Conservation (phyloP, 2,888 invertebrate genomes). For the Andricus curvator region DNA sequence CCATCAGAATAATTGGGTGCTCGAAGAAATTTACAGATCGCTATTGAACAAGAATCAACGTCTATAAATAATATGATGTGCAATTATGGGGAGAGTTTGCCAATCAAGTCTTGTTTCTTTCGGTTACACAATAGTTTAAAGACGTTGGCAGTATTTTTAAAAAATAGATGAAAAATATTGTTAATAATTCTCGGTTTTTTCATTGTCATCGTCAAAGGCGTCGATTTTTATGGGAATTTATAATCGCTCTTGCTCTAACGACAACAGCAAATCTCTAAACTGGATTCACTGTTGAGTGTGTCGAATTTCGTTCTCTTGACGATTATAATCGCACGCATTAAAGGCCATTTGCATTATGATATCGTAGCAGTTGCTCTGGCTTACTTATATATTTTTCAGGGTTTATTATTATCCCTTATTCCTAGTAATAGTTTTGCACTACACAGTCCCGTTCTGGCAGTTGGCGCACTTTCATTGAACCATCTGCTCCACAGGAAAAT, state of each 20-base stretch:
- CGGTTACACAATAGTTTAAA: slow-evolving; percentile 19
- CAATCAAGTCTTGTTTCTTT: slow-evolving; percentile 32
- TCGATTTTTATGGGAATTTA: slow-evolving; percentile 3
- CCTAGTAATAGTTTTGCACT: slow-evolving; percentile 81
- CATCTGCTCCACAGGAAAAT: slow-evolving; percentile 99
- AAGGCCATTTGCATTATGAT: slow-evolving; percentile 47
- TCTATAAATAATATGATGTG: not conserved
- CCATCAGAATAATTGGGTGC: not conserved
- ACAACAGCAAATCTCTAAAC: slow-evolving; percentile 1
- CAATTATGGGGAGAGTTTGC: not conserved
- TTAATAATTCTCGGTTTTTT: slow-evolving; percentile 37
- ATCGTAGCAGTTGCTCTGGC: slow-evolving; percentile 52
- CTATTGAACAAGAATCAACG: slow-evolving; percentile 1
- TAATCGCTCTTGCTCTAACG: slow-evolving; percentile 19
- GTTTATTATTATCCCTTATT: slow-evolving; percentile 54
- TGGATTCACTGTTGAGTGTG: slow-evolving; percentile 17
- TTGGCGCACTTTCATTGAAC: slow-evolving; percentile 98
- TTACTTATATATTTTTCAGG: slow-evolving; percentile 57
- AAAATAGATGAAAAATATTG: slow-evolving; percentile 35
- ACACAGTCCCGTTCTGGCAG: slow-evolving; percentile 89
- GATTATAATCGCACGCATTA: slow-evolving; percentile 35
- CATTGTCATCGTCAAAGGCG: slow-evolving; percentile 40
- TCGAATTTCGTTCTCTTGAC: slow-evolving; percentile 14
- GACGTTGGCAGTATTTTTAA: slow-evolving; percentile 41
- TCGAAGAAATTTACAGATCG: not conserved